Conservation (phyloP, 2,888 invertebrate genomes). For the Xanthorhoe designata region DNA sequence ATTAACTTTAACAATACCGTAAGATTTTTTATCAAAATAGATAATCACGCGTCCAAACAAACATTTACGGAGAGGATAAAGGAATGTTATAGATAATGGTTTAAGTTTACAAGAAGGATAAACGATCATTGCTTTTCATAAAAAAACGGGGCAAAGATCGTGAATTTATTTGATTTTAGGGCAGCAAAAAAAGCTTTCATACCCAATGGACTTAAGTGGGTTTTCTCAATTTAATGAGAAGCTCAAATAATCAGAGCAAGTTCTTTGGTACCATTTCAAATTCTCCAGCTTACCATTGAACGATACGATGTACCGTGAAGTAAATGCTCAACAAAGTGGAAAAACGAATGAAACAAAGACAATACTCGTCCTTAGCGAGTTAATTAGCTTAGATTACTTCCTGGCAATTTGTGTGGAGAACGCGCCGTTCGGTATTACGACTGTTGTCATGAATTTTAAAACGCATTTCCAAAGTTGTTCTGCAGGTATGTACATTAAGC, state of each 20-base stretch:
- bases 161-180: neutral
- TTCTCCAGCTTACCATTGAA: constrained; percentile 8
- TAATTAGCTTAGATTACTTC: constrained; percentile 40
- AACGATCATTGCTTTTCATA: neutral
- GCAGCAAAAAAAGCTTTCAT: neutral
- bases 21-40: too few relatives aligned
- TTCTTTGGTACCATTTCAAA: neutral
- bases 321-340: constrained; percentile 35
- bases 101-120: neutral
- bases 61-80: too few relatives aligned
- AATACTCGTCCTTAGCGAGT: constrained; percentile 36
- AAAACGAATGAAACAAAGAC: constrained; percentile 33
- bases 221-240: constrained; percentile 1
- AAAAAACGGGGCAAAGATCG: too few relatives aligned
- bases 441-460: constrained; percentile 35
- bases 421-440: constrained; percentile 30
- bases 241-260: neutral
- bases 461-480: constrained; percentile 23
- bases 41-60: too few relatives aligned
- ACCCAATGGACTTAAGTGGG: neutral
- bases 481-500: constrained; percentile 14
- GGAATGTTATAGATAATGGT: too few relatives aligned
- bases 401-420: constrained; percentile 38
- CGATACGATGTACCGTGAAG: constrained; percentile 15
- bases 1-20: neutral